phyloP scores from a whole-genome alignment of 2,888 invertebrate species.

The Trilocha varians region DNA sequence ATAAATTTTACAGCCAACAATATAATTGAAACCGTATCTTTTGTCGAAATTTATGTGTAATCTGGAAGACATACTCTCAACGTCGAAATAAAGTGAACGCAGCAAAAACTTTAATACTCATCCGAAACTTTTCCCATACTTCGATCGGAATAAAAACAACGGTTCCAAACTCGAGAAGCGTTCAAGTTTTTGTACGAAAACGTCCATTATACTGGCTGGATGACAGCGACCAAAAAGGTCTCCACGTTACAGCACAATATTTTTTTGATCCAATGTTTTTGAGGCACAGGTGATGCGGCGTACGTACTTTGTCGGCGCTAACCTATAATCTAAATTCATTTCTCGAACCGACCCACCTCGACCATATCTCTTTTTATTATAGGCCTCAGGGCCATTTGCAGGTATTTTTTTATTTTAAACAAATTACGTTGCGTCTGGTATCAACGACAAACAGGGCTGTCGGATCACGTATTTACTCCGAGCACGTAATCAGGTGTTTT shows the following conservation, averaged over 20 bases:
- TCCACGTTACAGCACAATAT: slow-evolving; percentile 33
- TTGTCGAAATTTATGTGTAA: too few species aligned
- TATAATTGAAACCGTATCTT: too few species aligned
- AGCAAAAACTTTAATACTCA: slow-evolving; percentile 16
- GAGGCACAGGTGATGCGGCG: slow-evolving; percentile 59
- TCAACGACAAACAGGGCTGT: slow-evolving; percentile 41
- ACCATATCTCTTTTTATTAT: slow-evolving; percentile 70
- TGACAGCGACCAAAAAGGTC: slow-evolving; percentile 40
- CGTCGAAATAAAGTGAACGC: neutral
- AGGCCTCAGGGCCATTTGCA: slow-evolving; percentile 67
- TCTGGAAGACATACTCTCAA: neutral
- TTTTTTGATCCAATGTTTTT: slow-evolving; percentile 52
- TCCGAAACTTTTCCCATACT: slow-evolving; percentile 31
- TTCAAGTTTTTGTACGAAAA: slow-evolving; percentile 38
- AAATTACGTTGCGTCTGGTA: slow-evolving; percentile 65
- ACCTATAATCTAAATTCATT: slow-evolving; percentile 74
- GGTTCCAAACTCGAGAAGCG: slow-evolving; percentile 32
- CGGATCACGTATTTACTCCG: slow-evolving; percentile 3
- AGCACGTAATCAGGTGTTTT: neutral
- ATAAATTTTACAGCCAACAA: too few species aligned
- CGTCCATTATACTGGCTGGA: slow-evolving; percentile 38
- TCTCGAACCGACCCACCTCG: slow-evolving; percentile 68
- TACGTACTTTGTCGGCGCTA: slow-evolving; percentile 71
- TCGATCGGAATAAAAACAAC: slow-evolving; percentile 28
- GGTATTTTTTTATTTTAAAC: slow-evolving; percentile 65